Percentiles rank a stretch among this genome's conserved stretches.
Conservation (phyloP, 2,888 invertebrate species). For the Lordiphosa andalusiaca region DNA sequence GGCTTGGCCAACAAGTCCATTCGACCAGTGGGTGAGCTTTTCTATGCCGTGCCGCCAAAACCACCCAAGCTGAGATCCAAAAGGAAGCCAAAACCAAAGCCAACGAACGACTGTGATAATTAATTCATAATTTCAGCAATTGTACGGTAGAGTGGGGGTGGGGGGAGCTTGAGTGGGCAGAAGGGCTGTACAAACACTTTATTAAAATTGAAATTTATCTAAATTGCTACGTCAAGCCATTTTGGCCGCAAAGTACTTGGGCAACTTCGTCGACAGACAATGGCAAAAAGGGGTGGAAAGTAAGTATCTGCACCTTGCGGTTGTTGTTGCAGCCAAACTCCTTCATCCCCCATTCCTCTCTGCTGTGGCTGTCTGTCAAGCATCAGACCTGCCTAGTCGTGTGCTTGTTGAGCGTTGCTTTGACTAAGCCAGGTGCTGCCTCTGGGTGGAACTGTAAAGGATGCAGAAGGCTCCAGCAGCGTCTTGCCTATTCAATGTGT, state of each 20-base stretch:
- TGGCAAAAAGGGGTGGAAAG: slow-evolving; percentile 22
- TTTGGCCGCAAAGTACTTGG: slow-evolving; percentile 53
- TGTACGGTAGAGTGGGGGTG: slow-evolving; percentile 31
- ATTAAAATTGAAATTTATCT: slow-evolving; percentile 78
- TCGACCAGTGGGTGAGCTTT: slow-evolving; percentile 17
- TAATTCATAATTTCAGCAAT: slow-evolving; percentile 55
- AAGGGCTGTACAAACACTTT: slow-evolving; percentile 77
- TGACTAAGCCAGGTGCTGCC: slow-evolving; percentile 26
- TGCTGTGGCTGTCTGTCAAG: slow-evolving; percentile 22
- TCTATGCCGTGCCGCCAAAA: slow-evolving; percentile 19
- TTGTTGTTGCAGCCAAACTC: slow-evolving; percentile 14
- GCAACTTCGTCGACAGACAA: slow-evolving; percentile 42
- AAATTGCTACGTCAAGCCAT: slow-evolving; percentile 66
- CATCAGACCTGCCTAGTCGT: slow-evolving; percentile 32
- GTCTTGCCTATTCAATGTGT: slow-evolving; percentile 37
- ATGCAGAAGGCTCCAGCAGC: background rate
- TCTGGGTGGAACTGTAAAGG: slow-evolving; percentile 16
- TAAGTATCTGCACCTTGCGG: slow-evolving; percentile 5
- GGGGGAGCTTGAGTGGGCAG: slow-evolving; percentile 48
- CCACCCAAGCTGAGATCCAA: slow-evolving; percentile 6
- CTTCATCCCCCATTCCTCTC: slow-evolving; percentile 25
- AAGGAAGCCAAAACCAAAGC: slow-evolving; percentile 9
- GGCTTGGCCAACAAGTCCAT: slow-evolving; percentile 18
- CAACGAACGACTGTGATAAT: slow-evolving; percentile 39
- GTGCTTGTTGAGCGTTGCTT: slow-evolving; percentile 51